phyloP scores from a whole-genome alignment of 2,113 vertebrate species.

The Muntiacus reevesi region DNA sequence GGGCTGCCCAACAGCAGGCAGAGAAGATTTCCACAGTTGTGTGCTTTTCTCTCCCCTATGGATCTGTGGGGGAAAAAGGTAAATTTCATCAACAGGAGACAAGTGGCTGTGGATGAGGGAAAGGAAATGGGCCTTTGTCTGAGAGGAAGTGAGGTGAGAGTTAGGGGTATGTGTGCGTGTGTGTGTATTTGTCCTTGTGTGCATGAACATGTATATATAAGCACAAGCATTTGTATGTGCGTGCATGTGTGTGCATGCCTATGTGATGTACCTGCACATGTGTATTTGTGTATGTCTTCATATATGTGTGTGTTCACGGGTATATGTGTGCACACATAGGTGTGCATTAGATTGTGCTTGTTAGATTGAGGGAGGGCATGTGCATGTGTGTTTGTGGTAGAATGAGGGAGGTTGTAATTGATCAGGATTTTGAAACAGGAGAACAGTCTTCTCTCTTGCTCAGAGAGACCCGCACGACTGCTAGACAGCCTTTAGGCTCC shows the following conservation, averaged over 20 bases:
- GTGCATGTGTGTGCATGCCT: not conserved
- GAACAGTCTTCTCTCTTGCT: not conserved
- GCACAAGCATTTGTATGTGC: not conserved
- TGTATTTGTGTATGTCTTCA: not conserved
- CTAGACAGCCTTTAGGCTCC: not conserved
- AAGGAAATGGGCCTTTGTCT: not conserved
- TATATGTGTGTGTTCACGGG: not conserved
- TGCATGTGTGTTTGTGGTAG: not conserved
- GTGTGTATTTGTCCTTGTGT: not conserved
- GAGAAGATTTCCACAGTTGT: not conserved
- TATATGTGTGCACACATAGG: not conserved
- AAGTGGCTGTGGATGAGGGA: not conserved
- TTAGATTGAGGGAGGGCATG: not conserved
- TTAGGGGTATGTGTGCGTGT: not conserved
- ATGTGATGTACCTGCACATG: not conserved
- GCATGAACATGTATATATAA: not conserved
- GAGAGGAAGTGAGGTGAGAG: not conserved
- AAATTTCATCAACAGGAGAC: not conserved
- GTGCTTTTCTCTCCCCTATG: not conserved
- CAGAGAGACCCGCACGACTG: not conserved
- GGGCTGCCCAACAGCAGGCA: not conserved
- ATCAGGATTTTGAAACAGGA: not conserved
- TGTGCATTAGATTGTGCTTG: not conserved
- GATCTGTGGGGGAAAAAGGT: accelerated
- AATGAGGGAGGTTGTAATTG: not conserved